phyloP scores from a whole-genome alignment of 2,113 vertebrate species.

The Oenanthe melanoleuca region DNA sequence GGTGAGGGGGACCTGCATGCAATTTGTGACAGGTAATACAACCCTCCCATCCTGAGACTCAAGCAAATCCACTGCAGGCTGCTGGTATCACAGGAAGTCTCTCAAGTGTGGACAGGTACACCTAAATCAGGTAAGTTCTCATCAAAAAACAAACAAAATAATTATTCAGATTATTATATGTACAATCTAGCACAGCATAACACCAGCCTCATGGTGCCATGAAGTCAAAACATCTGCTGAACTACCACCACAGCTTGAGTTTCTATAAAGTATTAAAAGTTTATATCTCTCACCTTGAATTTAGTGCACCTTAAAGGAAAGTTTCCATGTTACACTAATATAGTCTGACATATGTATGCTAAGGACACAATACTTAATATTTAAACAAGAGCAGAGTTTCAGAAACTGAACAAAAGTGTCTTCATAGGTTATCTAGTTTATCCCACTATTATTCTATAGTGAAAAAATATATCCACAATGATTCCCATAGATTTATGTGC shows the following conservation, averaged over 20 bases:
- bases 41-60: background rate
- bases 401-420: background rate
- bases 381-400: background rate
- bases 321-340: background rate
- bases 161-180: background rate
- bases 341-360: background rate
- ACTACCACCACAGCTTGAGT: background rate
- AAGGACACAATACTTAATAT: background rate
- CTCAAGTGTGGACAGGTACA: too few relatives aligned
- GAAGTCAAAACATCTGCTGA: background rate
- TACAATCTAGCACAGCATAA: background rate
- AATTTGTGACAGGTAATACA: background rate
- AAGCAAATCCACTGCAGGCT: background rate
- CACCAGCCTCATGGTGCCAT: accelerated
- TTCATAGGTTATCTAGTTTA: background rate
- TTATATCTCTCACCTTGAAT: background rate
- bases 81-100: background rate
- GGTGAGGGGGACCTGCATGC: background rate
- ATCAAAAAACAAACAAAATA: background rate
- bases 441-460: background rate
- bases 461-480: background rate
- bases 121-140: background rate
- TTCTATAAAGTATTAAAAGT: background rate
- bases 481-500: background rate
- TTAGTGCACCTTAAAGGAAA: background rate